phyloP scores from a whole-genome alignment of 2,888 invertebrate species.

The Drosophila pseudotalamancana region DNA sequence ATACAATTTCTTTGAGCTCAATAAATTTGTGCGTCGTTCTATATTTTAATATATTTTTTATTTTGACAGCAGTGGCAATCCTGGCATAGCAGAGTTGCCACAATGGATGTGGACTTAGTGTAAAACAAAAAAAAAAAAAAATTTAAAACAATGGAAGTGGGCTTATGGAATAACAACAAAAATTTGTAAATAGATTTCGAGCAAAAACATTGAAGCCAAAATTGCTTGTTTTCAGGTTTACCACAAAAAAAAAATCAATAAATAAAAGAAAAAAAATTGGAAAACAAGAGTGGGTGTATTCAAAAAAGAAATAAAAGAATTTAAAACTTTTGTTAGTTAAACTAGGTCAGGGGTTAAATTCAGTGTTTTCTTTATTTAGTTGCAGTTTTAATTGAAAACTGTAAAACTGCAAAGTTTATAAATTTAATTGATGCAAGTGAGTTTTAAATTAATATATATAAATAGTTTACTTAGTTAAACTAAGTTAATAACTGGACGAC shows the following conservation, averaged over 20 bases:
- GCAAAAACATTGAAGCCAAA: conserved; percentile 48
- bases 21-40: conserved; percentile 61
- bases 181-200: background rate
- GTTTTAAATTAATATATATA: no score
- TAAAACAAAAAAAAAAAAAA: conserved; percentile 46
- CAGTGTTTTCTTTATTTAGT: background rate
- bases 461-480: no score
- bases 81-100: conserved; percentile 31
- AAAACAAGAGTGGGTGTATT: conserved; percentile 27
- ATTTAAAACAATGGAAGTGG: conserved; percentile 47
- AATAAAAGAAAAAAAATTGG: conserved; percentile 32
- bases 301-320: conserved; percentile 35
- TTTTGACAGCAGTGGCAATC: background rate
- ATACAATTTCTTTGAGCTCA: conserved; percentile 46
- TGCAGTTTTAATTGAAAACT: conserved; percentile 32
- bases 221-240: conserved; percentile 58
- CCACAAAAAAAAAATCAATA: conserved; percentile 22
- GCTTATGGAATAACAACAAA: background rate
- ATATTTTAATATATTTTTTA: background rate
- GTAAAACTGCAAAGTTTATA: background rate
- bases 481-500: no score
- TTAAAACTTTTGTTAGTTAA: conserved; percentile 13
- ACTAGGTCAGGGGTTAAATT: conserved; percentile 45
- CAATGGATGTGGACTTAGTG: no score
- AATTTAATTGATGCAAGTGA: background rate